phyloP scores from a whole-genome alignment of 1,140 invertebrate species.

The Drosophila erecta region DNA sequence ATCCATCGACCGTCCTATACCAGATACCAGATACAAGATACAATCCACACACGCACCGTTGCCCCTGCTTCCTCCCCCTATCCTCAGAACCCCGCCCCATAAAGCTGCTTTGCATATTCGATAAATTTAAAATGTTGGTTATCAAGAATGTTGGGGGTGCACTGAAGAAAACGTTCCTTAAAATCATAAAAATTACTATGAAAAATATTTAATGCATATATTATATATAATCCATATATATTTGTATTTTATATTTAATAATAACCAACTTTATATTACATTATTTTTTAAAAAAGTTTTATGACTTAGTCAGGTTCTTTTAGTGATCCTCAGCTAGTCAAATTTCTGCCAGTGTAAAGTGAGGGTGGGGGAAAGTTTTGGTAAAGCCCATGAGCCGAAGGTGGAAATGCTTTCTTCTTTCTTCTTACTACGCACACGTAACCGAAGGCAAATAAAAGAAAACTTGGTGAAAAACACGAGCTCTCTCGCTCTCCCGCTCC shows the following conservation, averaged over 20 bases:
- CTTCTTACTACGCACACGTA: slow-evolving; percentile 59
- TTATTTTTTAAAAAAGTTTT: too few species aligned
- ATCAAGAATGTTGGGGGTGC: slow-evolving; percentile 11
- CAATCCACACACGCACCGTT: slow-evolving; percentile 52
- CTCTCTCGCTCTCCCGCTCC: slow-evolving; percentile 10
- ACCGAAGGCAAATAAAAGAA: slow-evolving; percentile 42
- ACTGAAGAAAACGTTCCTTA: neutral
- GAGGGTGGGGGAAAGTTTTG: slow-evolving; percentile 15
- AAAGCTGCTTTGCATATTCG: slow-evolving; percentile 73
- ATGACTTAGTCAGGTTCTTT: too few species aligned
- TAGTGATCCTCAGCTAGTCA: neutral
- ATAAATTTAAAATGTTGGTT: slow-evolving; percentile 49
- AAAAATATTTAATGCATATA: neutral
- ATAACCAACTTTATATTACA: too few species aligned
- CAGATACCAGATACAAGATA: slow-evolving; percentile 47
- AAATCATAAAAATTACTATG: too few species aligned
- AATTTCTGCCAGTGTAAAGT: slow-evolving; percentile 1
- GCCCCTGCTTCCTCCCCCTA: neutral
- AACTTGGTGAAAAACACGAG: slow-evolving; percentile 18
- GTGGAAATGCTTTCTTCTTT: slow-evolving; percentile 67
- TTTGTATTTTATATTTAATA: too few species aligned
- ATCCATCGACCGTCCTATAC: slow-evolving; percentile 46
- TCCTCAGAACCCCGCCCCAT: slow-evolving; percentile 29
- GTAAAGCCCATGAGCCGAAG: slow-evolving; percentile 17
- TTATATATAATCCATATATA: too few species aligned